Evolutionary conservation across 1,140 invertebrate genomes (phyloP), one percentile per base, ranked within the genome.

Genomic region (Diorhabda carinulata): DNA sequence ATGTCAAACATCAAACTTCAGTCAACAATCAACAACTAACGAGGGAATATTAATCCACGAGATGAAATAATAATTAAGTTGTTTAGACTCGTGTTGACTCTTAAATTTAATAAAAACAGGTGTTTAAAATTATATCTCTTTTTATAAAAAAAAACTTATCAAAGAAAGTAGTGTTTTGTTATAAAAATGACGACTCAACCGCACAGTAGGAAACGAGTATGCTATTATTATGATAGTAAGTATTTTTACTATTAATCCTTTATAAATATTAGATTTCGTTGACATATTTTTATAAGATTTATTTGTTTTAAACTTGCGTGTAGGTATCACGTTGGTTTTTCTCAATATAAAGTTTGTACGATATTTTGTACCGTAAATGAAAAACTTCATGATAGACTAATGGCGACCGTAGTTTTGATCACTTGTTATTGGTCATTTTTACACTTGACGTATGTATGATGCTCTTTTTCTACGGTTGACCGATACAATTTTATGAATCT

Each of bases 221-320:
- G 96, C 82, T 99, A 99, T 84, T 99, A 99, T 83, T 99, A 99
- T 79, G 97, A 98, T 82, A 97, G 96, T 98, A 88, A 95, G 95
- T 94, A 83, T 64, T 56, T 65, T 65, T 65, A 25, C 25, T 25
- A 25, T 25, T 25, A 25, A 25, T 68, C 59, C 25, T 67, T 9
- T 65, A 40, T 67, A 61, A n/a, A 57, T 57, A 57, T 57, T 5
- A n/a, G n/a, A 57, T 57, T 5, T 57, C 57, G 52, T 25, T 41
- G 8, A 43, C 5, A 9, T 45, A 8, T 9, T 61, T 7, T 61
- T 61, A 4, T n/a, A n/a, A 41, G 8, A 61, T 43, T 25, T 61
- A 9, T 61, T 61, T 25, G 25, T 25, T 25, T 25, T 25, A 25
- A 25, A 25, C 25, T 25, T 25, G 25, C 25, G 25, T 1, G 25